These are phyloP conservation scores for Rhinichthys osculus DNA, from an alignment of 2,797 vertebrate species.

Conservation along the genomic window DNA sequence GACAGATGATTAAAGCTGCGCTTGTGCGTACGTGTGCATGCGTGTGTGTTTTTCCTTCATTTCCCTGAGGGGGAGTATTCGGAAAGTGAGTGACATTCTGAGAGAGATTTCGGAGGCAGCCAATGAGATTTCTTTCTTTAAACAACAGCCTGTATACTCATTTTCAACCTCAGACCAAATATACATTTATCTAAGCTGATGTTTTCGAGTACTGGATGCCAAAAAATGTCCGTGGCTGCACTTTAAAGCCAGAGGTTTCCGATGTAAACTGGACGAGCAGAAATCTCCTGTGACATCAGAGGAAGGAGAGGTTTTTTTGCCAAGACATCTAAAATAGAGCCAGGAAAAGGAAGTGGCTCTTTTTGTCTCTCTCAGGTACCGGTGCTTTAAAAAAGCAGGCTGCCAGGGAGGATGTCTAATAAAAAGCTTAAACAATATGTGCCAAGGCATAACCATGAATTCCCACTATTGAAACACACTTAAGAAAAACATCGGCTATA, in stretches of 20 bases:
- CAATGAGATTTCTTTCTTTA: constrained; percentile 9
- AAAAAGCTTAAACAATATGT: constrained; percentile 39
- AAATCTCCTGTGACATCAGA: constrained; percentile 58
- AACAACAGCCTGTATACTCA: constrained; percentile 41
- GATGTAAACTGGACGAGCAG: constrained; percentile 40
- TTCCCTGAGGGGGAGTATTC: constrained; percentile 53
- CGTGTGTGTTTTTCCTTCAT: constrained; percentile 58
- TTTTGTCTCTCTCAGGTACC: constrained; percentile 55
- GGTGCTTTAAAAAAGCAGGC: constrained; percentile 49
- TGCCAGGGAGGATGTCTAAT: constrained; percentile 55
- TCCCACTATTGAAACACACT: constrained; percentile 39
- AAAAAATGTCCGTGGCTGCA: constrained; percentile 41
- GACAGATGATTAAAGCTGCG: constrained; percentile 63
- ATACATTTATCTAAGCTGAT: constrained; percentile 37
- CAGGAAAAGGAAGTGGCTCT: constrained; percentile 55
- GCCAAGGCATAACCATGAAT: constrained; percentile 14
- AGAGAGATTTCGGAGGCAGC: constrained; percentile 40
- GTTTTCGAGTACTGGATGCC: constrained; percentile 22
- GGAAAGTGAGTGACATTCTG: constrained; percentile 50
- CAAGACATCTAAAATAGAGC: constrained; percentile 41
- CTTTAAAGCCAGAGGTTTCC: constrained; percentile 32
- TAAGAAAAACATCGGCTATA: constrained; percentile 4
- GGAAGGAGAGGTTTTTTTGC: constrained; percentile 47
- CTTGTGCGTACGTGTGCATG: constrained; percentile 30
- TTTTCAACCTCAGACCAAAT: constrained; percentile 33